Conservation (phyloP, 2,888 invertebrate species). For the Seladonia tumulorum region DNA sequence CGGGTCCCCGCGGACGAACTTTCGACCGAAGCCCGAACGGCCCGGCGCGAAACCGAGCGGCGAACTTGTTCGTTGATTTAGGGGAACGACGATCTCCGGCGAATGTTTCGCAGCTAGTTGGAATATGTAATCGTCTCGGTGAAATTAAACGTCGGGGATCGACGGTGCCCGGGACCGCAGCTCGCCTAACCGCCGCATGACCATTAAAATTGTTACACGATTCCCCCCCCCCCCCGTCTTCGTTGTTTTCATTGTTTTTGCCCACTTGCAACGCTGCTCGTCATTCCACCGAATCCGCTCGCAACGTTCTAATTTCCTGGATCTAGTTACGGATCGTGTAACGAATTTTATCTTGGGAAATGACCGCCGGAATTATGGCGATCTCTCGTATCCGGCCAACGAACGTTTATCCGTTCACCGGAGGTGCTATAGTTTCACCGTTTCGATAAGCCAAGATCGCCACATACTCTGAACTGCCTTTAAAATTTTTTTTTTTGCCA, state of each 20-base stretch:
- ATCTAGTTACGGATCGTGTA: neutral
- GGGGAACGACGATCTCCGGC: constrained; percentile 5
- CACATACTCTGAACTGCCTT: too few relatives aligned
- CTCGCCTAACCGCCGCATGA: neutral
- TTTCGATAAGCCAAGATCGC: too few relatives aligned
- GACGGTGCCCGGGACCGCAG: neutral
- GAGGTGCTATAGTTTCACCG: too few relatives aligned
- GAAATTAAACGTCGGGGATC: constrained; percentile 6
- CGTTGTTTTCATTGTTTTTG: neutral
- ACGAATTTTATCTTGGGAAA: neutral
- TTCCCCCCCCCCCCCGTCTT: too few relatives aligned
- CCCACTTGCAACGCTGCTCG: too few relatives aligned
- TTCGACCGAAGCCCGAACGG: neutral
- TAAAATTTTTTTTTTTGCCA: too few relatives aligned
- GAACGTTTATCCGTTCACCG: too few relatives aligned
- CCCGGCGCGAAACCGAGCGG: constrained; percentile 7
- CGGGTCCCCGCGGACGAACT: constrained; percentile 14
- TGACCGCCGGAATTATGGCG: too few relatives aligned
- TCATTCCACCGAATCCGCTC: neutral
- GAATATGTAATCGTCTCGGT: constrained; percentile 7
- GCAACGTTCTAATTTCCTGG: neutral
- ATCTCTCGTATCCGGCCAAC: too few relatives aligned
- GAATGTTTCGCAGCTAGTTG: constrained; percentile 16
- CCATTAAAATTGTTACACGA: neutral
- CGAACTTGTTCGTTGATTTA: constrained; percentile 20